A percentile compares a stretch with the other conserved stretches of the same genome.
phyloP scores from a whole-genome alignment of 2,113 vertebrate species.

The Cygnus buccinator region DNA sequence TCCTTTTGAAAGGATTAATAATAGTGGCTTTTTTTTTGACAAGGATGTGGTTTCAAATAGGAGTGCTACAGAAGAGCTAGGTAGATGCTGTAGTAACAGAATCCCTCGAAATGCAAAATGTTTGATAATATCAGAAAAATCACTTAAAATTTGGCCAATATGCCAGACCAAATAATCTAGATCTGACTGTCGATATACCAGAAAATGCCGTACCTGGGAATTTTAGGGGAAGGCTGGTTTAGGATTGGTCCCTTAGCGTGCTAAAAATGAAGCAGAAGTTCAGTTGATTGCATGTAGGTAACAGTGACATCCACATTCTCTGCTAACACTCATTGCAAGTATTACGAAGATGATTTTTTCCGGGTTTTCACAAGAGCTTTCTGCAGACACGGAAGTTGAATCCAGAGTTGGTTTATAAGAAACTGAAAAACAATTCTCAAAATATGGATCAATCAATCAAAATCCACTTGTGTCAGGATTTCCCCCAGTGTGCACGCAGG shows the following conservation, averaged over 20 bases:
- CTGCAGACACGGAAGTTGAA: not conserved
- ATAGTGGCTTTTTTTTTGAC: not conserved
- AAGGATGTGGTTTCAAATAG: not conserved
- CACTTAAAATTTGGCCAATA: not conserved
- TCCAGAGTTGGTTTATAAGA: not conserved
- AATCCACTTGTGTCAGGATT: not conserved
- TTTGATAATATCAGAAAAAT: not conserved
- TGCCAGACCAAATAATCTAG: not conserved
- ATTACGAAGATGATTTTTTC: not conserved
- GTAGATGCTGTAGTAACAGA: not conserved
- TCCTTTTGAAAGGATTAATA: not conserved
- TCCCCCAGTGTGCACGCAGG: not conserved
- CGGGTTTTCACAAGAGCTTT: not conserved
- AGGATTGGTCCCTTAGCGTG: not conserved
- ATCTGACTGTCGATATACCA: not conserved
- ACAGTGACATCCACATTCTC: not conserved
- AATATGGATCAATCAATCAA: not conserved
- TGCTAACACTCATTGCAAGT: not conserved
- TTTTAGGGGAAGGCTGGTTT: not conserved
- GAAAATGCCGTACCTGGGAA: not conserved
- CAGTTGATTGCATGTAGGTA: not conserved
- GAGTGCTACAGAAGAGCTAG: not conserved
- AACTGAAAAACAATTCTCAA: not conserved
- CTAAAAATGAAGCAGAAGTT: not conserved
- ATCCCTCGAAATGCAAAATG: not conserved